Evolutionary conservation across 1,140 invertebrate genomes (phyloP), one percentile per base, ranked within the genome.

Genomic region (Euglossa dilemma): DNA sequence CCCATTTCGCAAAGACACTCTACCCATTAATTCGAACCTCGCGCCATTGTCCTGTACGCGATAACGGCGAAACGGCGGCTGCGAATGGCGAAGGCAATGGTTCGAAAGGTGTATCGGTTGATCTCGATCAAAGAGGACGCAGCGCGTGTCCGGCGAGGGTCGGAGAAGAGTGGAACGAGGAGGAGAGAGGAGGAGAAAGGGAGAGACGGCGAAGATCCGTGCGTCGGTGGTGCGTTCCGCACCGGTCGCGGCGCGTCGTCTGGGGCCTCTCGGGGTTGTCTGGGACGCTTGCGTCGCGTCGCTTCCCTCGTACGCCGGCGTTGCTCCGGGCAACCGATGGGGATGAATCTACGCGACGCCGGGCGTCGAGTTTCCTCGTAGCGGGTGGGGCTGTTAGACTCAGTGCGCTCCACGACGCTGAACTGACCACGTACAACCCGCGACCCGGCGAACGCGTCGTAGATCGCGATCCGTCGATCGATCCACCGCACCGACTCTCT

Each of bases 341-440:
- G 92, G 92, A 92, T 92, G 91, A 91, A 93, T 92, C 91, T 91
- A 90, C 90, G 90, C 91, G 90, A 91, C 91, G 92, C 92, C 92
- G 80, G 91, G 91, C 91, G 91, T 92, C 91, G 90, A 87, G 88
- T 89, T 87, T 91, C 90, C 89, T 87, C 81, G 84, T 90, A 87
- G 92, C 92, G 92, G 92, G 92, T 89, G 92, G 92, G 92, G 92
- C 92, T 93, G 90, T 92, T 90, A 87, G 64, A 80, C 73, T 91
- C 91, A 93, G 92, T 93, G 91, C 90, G 91, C 89, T 87, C 84
- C 84, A 77, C 88, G 91, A 91, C 91, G 91, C 89, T 83, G 86
- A 87, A 90, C 91, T 88, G 92, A 91, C 89, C 91, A 89, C 89
- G 88, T 88, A 88, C 87, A 91, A 92, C 89, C 78, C 79, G 78